Percentiles rank a stretch among this genome's conserved stretches.
Conservation (phyloP, 2,797 vertebrate genomes). For the Enteromius paludinosus region DNA sequence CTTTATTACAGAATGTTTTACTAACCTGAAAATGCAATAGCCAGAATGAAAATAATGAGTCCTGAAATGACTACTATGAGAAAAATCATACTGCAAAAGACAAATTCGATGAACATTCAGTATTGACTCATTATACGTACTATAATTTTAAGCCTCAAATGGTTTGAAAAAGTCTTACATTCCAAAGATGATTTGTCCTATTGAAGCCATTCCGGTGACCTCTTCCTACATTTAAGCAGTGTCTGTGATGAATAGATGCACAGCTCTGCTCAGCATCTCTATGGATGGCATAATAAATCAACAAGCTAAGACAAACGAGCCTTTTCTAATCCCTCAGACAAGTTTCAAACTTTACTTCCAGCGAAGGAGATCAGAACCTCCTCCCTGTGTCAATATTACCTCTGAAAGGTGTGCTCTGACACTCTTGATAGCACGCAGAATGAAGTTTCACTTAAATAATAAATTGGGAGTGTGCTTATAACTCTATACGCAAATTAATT, state of each 20-base stretch:
- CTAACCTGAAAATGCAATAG: constrained; percentile 72
- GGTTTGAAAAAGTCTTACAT: constrained; percentile 60
- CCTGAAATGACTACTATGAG: constrained; percentile 69
- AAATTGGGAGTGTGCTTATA: neutral
- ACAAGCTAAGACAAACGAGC: neutral
- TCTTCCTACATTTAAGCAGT: neutral
- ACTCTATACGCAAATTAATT: neutral
- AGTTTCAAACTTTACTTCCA: constrained; percentile 9
- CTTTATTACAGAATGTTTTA: neutral
- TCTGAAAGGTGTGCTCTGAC: constrained; percentile 64
- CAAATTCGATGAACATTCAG: neutral
- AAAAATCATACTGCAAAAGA: constrained; percentile 69
- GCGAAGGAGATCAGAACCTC: constrained; percentile 34
- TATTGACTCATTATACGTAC: neutral
- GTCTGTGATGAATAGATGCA: constrained; percentile 1
- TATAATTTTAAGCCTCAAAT: neutral
- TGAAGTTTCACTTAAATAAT: neutral
- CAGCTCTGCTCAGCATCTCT: constrained; percentile 15
- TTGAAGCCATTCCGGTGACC: constrained; percentile 67
- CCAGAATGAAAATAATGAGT: constrained; percentile 72
- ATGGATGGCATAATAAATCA: constrained; percentile 10
- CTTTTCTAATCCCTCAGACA: neutral
- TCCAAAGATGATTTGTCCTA: constrained; percentile 75
- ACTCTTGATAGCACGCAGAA: constrained; percentile 31
- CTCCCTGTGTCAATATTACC: constrained; percentile 78